Base-by-base conservation (phyloP, 2,797 vertebrate genomes). In the Melanotaenia pygmaea region DNA sequence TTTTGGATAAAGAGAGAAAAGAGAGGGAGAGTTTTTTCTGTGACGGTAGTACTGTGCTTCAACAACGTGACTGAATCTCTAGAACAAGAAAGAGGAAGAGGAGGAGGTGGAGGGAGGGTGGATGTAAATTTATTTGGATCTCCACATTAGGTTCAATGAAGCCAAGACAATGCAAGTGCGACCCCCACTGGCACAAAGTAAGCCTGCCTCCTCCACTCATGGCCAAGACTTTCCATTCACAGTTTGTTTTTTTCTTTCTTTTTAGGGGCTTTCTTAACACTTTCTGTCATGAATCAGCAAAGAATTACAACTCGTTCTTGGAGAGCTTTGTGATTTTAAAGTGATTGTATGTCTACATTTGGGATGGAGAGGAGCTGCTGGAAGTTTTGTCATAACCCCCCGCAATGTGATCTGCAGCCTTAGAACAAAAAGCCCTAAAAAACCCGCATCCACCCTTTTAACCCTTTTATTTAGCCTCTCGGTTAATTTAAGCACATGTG, bases 11-110 rank as follows among this genome's bases (percentile, higher is more conserved):
- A 43, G 61, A 54, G 54, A 61, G 59, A n/a, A 30, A 58, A 59
- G 28, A 26, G 65, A n/a, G 60, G 47, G 50, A 45, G 72, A 43
- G 77, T 24, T 54, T 64, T 64, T 65, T 68, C 62, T 75, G 64
- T 77, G 62, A 72, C 76, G 71, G 65, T 62, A 84, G 80, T 79
- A 81, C 82, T 90, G 89, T 81, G 87, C 84, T 91, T 86, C 67
- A 83, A 87, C 92, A 93, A 94, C 93, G 92, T 94, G 94, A 94
- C 93, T 84, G 76, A 63, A 87, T 84, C 86, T 71, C 64, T 59
- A 70, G 14, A 30, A 24, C 20, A 38, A 20, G 45, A 58, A 50
- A 32, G 51, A 24, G 63, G 74, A 57, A 40, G 74, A 26, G 53
- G 51, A 62, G 50, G 59, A 14, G 35, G 56, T 62, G 45, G 69